Base-by-base conservation (phyloP, 2,888 invertebrate species). In the Saturnia japonica region DNA sequence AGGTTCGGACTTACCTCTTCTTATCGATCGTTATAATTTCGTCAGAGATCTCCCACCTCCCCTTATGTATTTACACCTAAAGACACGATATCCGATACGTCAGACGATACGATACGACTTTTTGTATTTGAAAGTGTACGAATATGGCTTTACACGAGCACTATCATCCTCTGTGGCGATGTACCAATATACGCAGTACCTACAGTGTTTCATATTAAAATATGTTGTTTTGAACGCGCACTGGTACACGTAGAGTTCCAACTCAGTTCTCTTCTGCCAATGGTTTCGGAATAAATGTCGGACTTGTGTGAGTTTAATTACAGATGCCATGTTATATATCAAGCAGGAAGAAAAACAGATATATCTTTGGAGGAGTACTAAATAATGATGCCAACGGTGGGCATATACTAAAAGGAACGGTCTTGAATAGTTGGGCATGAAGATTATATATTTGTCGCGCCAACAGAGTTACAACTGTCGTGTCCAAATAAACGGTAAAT, bases 1-100 rank as follows among this genome's bases (percentile, higher is more conserved):
- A 64, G 40, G 22, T 64, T 64, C 60, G 64, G 40, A n/a, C 8
- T n/a, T 34, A 64, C 40, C 64, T 40, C 40, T 40, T 64, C n/a
- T n/a, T 64, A 64, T 64, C 19, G 64, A 34, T 40, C 40, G 19
- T 40, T 64, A 40, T 64, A 40, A 40, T 40, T 64, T 9, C 40
- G 40, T 64, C n/a, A 40, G 40, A n/a, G 40, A 40, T 64, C 64
- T 9, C 40, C 8, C 40, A 16, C 64, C 8, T 9, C 12, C 34
- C 34, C 9, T 14, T 34, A 4, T 14, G 34, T 19, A 9, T 64
- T 40, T 64, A 64, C 9, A 40, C n/a, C 19, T 40, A 40, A 40
- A 64, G 64, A 64, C n/a, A 40, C 64, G 64, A 28, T 14, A 25
- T 22, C n/a, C 47, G 47, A 19, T 19, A 47, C 19, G 14, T 8